Percentiles rank a stretch among this genome's conserved stretches.
These are phyloP conservation scores for Kryptolebias ocellatus DNA, from an alignment of 2,797 vertebrate genomes.

Conservation along the genomic window DNA sequence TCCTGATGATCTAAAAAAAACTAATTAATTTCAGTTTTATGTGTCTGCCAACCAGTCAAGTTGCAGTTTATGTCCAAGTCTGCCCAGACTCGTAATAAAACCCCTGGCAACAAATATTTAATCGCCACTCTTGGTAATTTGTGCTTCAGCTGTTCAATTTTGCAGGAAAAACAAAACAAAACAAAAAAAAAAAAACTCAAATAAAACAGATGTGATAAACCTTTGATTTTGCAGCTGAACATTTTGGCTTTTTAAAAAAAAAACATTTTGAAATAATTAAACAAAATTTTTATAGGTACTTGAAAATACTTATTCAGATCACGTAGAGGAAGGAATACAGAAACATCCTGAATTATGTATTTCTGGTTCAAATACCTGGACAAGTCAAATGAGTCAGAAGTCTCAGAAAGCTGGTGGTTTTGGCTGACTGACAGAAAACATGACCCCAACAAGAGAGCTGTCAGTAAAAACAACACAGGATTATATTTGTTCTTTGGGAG, in stretches of 20 bases:
- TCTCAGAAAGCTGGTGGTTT: no score
- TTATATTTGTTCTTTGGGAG: no score
- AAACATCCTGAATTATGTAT: background rate
- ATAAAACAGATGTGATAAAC: no score
- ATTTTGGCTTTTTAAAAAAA: background rate
- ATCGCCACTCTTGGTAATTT: background rate
- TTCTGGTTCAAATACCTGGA: background rate
- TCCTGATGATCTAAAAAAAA: slow-evolving; percentile 11
- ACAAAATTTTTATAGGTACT: background rate
- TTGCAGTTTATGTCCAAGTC: background rate
- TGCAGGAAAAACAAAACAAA: background rate
- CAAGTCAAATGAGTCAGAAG: background rate
- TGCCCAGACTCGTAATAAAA: background rate
- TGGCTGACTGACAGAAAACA: no score
- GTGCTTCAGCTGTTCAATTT: background rate
- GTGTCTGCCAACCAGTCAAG: slow-evolving; percentile 6
- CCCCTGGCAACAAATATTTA: background rate
- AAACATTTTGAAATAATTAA: background rate
- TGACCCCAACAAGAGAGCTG: no score
- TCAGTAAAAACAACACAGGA: no score
- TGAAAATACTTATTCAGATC: background rate
- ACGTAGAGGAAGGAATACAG: background rate
- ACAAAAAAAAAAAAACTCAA: background rate
- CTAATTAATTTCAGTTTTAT: background rate
- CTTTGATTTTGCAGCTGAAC: background rate